Conservation (phyloP, 2,797 vertebrate species). For the Threskiornis aethiopicus region DNA sequence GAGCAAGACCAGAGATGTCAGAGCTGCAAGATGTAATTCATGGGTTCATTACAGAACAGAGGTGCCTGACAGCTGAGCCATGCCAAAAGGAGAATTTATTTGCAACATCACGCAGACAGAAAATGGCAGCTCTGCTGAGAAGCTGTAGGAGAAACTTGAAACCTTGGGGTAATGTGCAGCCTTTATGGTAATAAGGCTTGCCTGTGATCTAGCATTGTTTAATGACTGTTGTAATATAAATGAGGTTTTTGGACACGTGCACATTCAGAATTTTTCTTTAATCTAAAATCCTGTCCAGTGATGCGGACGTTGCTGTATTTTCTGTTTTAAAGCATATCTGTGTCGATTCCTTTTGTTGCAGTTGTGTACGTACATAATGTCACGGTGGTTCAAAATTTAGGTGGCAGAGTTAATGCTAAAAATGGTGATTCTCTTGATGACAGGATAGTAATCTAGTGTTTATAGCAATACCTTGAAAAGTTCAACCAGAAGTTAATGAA, state of each 20-base stretch:
- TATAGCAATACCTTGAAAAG: conserved; percentile 47
- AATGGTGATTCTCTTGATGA: conserved; percentile 24
- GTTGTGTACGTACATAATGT: background rate
- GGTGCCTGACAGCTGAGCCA: conserved; percentile 81
- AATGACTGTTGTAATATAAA: background rate
- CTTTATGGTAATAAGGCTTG: conserved; percentile 57
- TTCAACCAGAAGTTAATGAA: conserved; percentile 75
- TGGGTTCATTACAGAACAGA: conserved; percentile 80
- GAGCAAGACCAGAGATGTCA: conserved; percentile 79
- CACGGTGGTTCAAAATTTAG: background rate
- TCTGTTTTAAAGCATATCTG: background rate
- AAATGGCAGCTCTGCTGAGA: conserved; percentile 72
- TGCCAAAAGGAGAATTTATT: conserved; percentile 79
- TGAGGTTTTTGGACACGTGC: background rate
- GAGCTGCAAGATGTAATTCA: conserved; percentile 80
- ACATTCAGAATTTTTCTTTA: background rate
- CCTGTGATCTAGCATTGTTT: background rate
- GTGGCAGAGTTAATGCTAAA: background rate
- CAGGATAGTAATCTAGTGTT: conserved; percentile 53
- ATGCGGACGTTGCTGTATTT: background rate
- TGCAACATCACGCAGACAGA: conserved; percentile 67
- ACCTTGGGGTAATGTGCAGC: conserved; percentile 12
- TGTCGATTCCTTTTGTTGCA: background rate
- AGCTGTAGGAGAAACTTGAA: conserved; percentile 18
- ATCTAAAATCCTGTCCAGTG: background rate